Evolutionary conservation across 2,113 vertebrate genomes (phyloP), one percentile per base, ranked within the genome.

Genomic region (Vulpes ferrilata): DNA sequence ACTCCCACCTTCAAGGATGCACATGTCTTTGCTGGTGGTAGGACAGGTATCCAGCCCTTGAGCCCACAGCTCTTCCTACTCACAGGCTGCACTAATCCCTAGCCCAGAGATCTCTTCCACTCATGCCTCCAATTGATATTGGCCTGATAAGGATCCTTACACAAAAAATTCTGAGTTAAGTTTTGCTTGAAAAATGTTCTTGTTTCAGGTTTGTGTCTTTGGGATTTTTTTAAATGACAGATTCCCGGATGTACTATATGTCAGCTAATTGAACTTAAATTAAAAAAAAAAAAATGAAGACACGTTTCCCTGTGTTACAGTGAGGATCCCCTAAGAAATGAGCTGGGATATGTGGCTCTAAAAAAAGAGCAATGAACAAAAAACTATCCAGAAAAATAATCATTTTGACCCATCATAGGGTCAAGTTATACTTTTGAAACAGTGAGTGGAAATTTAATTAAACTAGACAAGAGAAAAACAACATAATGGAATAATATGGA

Each of bases 361-460:
- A 86, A 35, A 81, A 48, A 78, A 69, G 67, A 71, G 22, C 10
- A 93, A 57, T 60, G 17, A 43, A 86, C 51, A 55, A 84, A 73
- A 79, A 83, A 23, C 2, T 71, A 22, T 48, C 27, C 62, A 96
- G 79, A 88, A 94, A 97, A 96, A 71, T 73, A 86, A 79, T 57
- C 57, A 76, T 8, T 74, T 86, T 74, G 48, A 86, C 22, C 11
- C 11, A n/a, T 30, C 84, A 53, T 73, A 92, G 64, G 9, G 48
- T 10, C 87, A 94, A 84, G 23, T 94, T 86, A 94, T 93, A n/a
- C 38, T 91, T 95, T 60, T 76, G 78, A 96, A 64, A 69, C 43
- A 69, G 20, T 83, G n/a, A 32, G 27, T 91, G 11, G 55, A 85
- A 59, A 90, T n/a, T 30, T 43, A 90, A 81, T 90, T 92, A 80